Base-by-base conservation (phyloP, 2,888 invertebrate species). In the Idaea dimidiata region DNA sequence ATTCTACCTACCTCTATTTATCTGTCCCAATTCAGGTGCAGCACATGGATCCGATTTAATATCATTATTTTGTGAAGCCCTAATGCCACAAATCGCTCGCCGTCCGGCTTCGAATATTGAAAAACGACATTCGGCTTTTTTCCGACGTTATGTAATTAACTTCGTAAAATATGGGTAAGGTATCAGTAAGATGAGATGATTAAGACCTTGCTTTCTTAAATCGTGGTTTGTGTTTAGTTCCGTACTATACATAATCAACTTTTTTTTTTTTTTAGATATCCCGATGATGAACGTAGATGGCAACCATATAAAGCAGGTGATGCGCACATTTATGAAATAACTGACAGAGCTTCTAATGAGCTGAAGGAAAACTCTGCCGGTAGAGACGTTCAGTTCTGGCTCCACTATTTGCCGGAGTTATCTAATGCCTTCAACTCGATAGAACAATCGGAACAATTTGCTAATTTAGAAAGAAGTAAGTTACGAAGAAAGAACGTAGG, bases 1-100 rank as follows among this genome's bases (percentile, higher is more conserved):
- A 24, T 24, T 24, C 5, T 31, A 16, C 17, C 54, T 7, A 54
- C 54, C 33, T 17, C n/a, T 16, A 31, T n/a, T n/a, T 14, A 54
- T 54, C 55, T 17, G 43, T 53, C 54, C 59, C 17, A 17, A 60
- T 75, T 17, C 67, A 94, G 95, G 95, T 62, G 94, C 95, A n/a
- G 93, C 94, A 0, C 95, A 95, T 70, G 94, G 95, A 6, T 93
- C 95, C 0, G 96, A 96, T 80, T 82, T 96, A 64, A 89, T 95
- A 10, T 88, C 95, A 43, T 80, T 96, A 31, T 89, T 96, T 70
- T 96, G 96, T 5, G 95, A 95, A 55, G 92, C 94, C 53, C 78
- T 95, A 54, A 93, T 95, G 77, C 94, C 95, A 70, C 95, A 95
- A 87, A 89, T 95, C 63, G 94, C 94, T 1, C 93, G 96, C 43